Base-by-base conservation (phyloP, 2,113 vertebrate genomes). In the Sander lucioperca region DNA sequence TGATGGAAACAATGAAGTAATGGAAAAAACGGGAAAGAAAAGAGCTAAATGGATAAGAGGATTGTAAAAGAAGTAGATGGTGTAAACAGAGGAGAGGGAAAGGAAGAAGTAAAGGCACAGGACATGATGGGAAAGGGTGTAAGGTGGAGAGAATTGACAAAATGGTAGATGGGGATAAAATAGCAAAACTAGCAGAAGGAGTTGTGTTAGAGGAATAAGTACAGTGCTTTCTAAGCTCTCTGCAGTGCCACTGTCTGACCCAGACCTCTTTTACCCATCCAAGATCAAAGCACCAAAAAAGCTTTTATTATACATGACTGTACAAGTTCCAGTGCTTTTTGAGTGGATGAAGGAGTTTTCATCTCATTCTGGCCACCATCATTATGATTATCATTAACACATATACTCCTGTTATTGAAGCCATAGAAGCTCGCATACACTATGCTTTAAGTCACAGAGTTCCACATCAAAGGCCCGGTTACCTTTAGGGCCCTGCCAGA, bases 221-320 rank as follows among this genome's bases (percentile, higher is more conserved):
- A 58, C 33, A 39, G 53, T 65, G 45, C 47, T 86, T 75, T 58
- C 30, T 57, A 25, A 57, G 74, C 64, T 62, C 21, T 79, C 45
- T 79, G 56, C 74, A 27, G 61, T 54, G 61, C 13, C n/a, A 66
- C 56, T 61, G 43, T 65, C 65, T 79, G 72, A 79, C 71, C 74
- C 25, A 2, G 0, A 57, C 5, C 18, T 74, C 82, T 86, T 87
- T 87, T 74, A 89, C 88, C 81, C 27, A 14, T 74, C 77, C 8
- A 6, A 78, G 70, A 93, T 93, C 72, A 89, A 88, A 89, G 78
- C 62, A 30, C 1, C 2, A n/a, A 33, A 83, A 75, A 70, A 70
- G 53, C 62, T 30, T 25, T 25, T 25, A 86, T 86, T 69, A 78
- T 33, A 65, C 56, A 74, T 67, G 25, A 71, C 53, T 63, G 50